Percentiles rank a stretch among this genome's conserved stretches.
These are phyloP conservation scores for Acridotheres tristis DNA, from an alignment of 2,797 vertebrate species.

Conservation along the genomic window DNA sequence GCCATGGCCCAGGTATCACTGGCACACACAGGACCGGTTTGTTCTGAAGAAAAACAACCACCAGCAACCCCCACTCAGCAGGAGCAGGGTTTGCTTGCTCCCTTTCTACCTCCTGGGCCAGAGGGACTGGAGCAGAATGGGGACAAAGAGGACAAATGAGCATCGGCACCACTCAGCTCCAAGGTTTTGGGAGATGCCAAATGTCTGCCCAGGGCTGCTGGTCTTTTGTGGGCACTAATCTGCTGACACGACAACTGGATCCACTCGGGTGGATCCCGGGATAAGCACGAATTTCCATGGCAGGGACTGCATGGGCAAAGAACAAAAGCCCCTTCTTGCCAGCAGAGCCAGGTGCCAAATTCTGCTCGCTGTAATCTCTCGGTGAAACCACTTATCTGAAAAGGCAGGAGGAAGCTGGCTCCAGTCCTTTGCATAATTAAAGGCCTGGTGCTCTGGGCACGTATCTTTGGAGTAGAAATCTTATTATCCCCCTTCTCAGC, in stretches of 20 bases:
- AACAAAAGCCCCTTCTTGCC: background rate
- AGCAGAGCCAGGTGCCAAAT: conserved; percentile 10
- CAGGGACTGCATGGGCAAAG: background rate
- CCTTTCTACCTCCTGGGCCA: background rate
- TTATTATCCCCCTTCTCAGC: background rate
- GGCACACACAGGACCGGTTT: background rate
- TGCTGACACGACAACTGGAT: conserved; percentile 20
- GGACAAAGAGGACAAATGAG: background rate
- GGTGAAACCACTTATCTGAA: conserved; percentile 8
- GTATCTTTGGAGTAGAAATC: background rate
- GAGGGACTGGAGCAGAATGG: background rate
- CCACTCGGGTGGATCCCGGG: background rate
- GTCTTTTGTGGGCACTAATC: conserved; percentile 1
- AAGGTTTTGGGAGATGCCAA: background rate
- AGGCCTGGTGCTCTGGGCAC: background rate
- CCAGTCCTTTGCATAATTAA: conserved; percentile 19
- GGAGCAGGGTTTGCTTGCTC: background rate
- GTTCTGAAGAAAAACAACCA: background rate
- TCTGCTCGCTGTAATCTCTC: background rate
- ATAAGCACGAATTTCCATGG: background rate
- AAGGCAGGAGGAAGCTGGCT: conserved; percentile 51
- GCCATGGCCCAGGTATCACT: background rate
- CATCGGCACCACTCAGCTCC: background rate
- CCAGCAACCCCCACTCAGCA: background rate
- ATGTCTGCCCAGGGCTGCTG: background rate